Base-by-base conservation (phyloP, 2,888 invertebrate genomes). In the Tipula confusa region DNA sequence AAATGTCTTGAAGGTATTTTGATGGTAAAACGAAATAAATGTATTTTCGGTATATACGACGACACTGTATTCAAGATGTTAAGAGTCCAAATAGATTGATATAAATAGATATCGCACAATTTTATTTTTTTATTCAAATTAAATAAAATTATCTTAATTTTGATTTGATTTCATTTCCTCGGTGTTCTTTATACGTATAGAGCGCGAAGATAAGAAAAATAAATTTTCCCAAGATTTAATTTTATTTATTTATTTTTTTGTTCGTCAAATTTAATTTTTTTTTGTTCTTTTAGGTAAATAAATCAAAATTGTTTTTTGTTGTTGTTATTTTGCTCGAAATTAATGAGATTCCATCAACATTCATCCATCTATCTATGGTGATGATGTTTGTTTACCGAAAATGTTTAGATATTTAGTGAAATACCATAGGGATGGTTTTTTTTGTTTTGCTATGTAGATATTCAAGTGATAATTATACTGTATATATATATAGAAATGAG, bases 61-160 rank as follows among this genome's bases (percentile, higher is more conserved):
- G 33, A 33, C 9, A 33, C 24, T 24, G 18, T 13, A 24, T 64
- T 64, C 24, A 64, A 64, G 64, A 64, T 64, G 64, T 64, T 64
- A 15, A 9, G 13, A 64, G 64, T 64, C 64, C 64, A 64, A 64
- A 64, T 64, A 64, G 64, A 64, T 64, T 64, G 64, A 64, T 24
- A 64, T 24, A 24, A 64, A 64, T 64, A 64, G 64, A 64, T 64
- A 64, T 64, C 64, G 64, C 64, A 24, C 18, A 5, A 2, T 43
- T 43, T 43, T 43, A 5, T 43, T 43, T 7, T 24, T 64, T 7
- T 64, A 64, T 64, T 64, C 24, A 64, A 64, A 64, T 64, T 64
- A 64, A 64, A 64, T 64, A 24, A 64, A 64, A 64, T 64, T 64
- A 64, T 64, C 64, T 64, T 64, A 64, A 64, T 64, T 64, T 64